Evolutionary conservation across 2,888 invertebrate species (phyloP).

Genomic region (Ophonus ardosiacus): DNA sequence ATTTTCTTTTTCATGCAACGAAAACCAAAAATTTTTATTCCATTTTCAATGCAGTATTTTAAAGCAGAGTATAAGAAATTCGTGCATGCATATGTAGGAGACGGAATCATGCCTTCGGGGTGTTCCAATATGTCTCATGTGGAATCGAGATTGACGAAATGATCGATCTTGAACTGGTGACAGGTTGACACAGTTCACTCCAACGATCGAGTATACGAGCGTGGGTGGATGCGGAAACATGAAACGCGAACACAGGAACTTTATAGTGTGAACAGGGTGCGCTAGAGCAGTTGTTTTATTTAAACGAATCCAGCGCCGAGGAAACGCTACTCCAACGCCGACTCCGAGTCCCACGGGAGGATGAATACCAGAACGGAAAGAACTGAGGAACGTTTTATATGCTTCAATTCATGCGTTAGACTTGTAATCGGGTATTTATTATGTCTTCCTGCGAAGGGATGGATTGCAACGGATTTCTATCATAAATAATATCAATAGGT

Average conservation of each 20-base stretch:
- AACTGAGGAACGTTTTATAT: conserved; percentile 28
- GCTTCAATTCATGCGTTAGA: conserved; percentile 31
- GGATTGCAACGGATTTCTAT: neutral
- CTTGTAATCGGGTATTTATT: conserved; percentile 45
- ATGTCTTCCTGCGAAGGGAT: neutral
- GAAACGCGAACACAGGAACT: conserved; percentile 16
- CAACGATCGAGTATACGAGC: conserved; percentile 14
- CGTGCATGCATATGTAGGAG: neutral
- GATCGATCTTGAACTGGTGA: conserved; percentile 8
- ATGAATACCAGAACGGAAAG: conserved; percentile 8
- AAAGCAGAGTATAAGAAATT: too few relatives aligned
- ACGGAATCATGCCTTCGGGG: neutral
- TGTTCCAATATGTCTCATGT: conserved; percentile 3
- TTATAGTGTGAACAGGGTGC: conserved; percentile 34
- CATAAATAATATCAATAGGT: neutral
- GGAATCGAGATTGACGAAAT: neutral
- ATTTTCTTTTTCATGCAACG: too few relatives aligned
- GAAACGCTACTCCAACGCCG: neutral
- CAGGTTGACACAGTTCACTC: conserved; percentile 11
- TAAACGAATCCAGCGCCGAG: conserved; percentile 25
- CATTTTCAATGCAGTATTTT: too few relatives aligned
- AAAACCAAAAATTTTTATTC: too few relatives aligned
- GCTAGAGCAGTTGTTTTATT: conserved; percentile 44
- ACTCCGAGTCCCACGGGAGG: neutral
- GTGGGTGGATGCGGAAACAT: conserved; percentile 11